Evolutionary conservation across 2,888 invertebrate species (phyloP).

Genomic region (Caenorhabditis becei): DNA sequence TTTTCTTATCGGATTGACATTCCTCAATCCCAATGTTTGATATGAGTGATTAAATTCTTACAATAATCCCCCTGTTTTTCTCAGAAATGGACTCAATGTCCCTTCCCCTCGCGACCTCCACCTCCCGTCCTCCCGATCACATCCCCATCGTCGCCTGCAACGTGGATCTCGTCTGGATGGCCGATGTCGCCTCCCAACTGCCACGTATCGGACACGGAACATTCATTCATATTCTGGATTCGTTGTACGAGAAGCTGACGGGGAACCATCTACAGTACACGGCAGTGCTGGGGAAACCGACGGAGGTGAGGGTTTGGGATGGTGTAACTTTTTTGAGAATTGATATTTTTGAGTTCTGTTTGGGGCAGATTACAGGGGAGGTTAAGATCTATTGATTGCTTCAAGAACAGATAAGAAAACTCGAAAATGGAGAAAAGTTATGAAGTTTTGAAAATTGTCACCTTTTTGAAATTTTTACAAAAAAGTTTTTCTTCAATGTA

Average conservation of each 20-base stretch:
- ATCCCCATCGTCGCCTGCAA: conserved; percentile 87
- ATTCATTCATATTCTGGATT: conserved; percentile 86
- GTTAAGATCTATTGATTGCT: no score
- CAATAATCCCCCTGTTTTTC: no score
- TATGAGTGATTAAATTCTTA: no score
- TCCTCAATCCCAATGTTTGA: background rate
- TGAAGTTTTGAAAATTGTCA: no score
- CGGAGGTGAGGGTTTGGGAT: conserved; percentile 82
- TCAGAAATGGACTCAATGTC: conserved; percentile 75
- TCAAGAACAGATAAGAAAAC: no score
- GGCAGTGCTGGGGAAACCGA: conserved; percentile 85
- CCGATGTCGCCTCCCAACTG: conserved; percentile 86
- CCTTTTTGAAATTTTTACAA: no score
- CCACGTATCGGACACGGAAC: conserved; percentile 87
- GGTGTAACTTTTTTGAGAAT: no score
- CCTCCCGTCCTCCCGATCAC: conserved; percentile 83
- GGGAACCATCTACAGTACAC: conserved; percentile 85
- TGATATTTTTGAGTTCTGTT: no score
- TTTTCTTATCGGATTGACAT: no score
- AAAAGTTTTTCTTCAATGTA: no score
- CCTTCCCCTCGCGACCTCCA: background rate
- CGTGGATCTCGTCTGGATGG: conserved; percentile 87
- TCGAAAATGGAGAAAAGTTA: no score
- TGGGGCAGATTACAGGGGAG: no score
- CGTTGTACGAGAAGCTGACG: conserved; percentile 85